Evolutionary conservation across 2,888 invertebrate genomes (phyloP), one percentile per base, ranked within the genome.

Genomic region (Drosophila helvetica): DNA sequence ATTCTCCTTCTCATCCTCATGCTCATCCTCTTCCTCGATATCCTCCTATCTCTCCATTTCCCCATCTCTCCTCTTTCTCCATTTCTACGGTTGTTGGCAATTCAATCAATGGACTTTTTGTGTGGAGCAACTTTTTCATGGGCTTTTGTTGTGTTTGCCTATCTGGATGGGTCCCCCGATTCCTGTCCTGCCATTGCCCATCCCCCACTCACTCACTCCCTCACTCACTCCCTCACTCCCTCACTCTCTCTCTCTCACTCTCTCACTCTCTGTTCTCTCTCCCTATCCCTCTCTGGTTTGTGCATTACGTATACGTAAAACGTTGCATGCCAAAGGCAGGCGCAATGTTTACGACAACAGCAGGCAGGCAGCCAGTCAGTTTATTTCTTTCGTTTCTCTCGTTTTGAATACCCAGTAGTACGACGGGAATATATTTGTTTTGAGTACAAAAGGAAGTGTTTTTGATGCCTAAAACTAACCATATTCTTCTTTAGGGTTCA

Each of bases 51-150:
- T 38, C 56, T 58, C 38, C 46, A 38, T 33, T 42, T 47, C 56
- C 1, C 17, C 4, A 15, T 25, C 33, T 38, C 56, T 58, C 58
- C 51, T 57, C 59, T 55, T 22, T 51, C 30, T 58, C 61, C 19
- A 22, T 55, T 57, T 68, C 43, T 65, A 61, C 53, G 66, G 42
- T 47, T 60, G 81, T 75, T 75, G 78, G 88, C 86, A 88, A 88
- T 83, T 83, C 83, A 83, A 83, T 83, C 88, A 83, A 88, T 83
- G 86, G 88, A 72, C 80, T 86, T 88, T 86, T 88, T 81, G 53
- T 57, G 52, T 69, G 57, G 25, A 66, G 47, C 52, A 71, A 65
- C 70, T 73, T 72, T 38, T 67, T 69, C 66, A 66, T 68, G 67
- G 69, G 47, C 57, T 52, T 66, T 66, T 66, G 66, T 64, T 67